A percentile compares a stretch with the other conserved stretches of the same genome.
phyloP scores from a whole-genome alignment of 2,113 vertebrate species.

The Poeciliopsis prolifica region DNA sequence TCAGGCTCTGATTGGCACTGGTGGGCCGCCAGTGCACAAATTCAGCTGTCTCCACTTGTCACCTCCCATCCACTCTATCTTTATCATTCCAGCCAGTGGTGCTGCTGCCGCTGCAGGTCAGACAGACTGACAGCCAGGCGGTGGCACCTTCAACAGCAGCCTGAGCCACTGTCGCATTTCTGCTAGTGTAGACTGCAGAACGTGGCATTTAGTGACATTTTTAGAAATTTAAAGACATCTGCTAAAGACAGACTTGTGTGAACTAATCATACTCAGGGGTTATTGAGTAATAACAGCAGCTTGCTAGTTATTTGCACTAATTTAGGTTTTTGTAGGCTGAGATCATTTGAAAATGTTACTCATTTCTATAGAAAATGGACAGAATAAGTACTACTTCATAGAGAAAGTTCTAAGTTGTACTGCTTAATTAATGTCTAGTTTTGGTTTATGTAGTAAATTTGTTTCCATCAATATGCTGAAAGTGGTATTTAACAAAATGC shows the following conservation, averaged over 20 bases:
- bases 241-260: not conserved
- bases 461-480: too few relatives aligned
- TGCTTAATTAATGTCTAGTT: too few relatives aligned
- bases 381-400: too few relatives aligned
- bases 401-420: too few relatives aligned
- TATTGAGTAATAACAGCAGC: not conserved
- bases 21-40: conserved; percentile 47
- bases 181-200: not conserved
- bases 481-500: too few relatives aligned
- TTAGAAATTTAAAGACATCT: conserved; percentile 2
- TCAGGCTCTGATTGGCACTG: conserved; percentile 39
- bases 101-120: conserved; percentile 50
- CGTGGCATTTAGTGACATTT: conserved; percentile 10
- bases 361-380: not conserved
- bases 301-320: not conserved
- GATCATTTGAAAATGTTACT: not conserved
- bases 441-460: too few relatives aligned
- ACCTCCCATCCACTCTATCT: conserved; percentile 50
- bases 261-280: not conserved
- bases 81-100: conserved; percentile 16
- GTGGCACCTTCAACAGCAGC: conserved; percentile 29
- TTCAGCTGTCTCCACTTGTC: conserved; percentile 42
- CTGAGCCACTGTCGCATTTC: conserved; percentile 3
- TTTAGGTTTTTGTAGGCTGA: not conserved
- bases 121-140: conserved; percentile 38